Evolutionary conservation across 1,140 invertebrate genomes (phyloP).

Genomic region (Neodiprion virginianus): DNA sequence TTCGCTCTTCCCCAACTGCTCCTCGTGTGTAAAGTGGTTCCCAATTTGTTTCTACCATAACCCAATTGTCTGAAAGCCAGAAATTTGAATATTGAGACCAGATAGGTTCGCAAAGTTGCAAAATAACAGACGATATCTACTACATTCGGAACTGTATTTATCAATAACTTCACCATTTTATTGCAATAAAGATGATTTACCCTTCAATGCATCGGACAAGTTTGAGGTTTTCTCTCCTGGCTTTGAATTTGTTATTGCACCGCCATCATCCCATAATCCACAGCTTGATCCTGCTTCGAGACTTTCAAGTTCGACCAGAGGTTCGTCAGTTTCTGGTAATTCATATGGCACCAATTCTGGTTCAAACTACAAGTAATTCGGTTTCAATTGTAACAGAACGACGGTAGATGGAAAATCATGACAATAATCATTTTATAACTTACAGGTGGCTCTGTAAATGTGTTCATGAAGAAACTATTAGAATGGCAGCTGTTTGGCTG

Average conservation of each 20-base stretch:
- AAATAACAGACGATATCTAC: not conserved
- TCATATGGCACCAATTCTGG: conserved; percentile 56
- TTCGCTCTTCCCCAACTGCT: conserved; percentile 57
- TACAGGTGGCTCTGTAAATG: conserved; percentile 46
- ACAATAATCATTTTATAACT: conserved; percentile 20
- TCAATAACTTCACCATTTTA: not conserved
- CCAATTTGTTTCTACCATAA: conserved; percentile 59
- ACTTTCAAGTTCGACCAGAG: conserved; percentile 53
- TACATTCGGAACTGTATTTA: too few relatives aligned
- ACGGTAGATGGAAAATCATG: conserved; percentile 3
- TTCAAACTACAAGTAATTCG: conserved; percentile 40
- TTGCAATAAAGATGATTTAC: conserved; percentile 25
- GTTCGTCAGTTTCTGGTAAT: conserved; percentile 56
- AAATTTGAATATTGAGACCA: not conserved
- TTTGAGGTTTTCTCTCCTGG: conserved; percentile 39
- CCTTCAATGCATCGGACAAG: conserved; percentile 43
- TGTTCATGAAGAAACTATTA: conserved; percentile 54
- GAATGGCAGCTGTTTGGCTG: conserved; percentile 36
- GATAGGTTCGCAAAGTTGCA: not conserved
- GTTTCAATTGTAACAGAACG: conserved; percentile 11
- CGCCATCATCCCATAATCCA: conserved; percentile 49
- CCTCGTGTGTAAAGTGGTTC: conserved; percentile 58
- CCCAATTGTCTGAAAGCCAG: conserved; percentile 53
- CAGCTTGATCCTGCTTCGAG: conserved; percentile 44
- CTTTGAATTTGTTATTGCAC: conserved; percentile 40